Evolutionary conservation across 2,113 vertebrate genomes (phyloP).

Genomic region (Myrmecophaga tridactyla): DNA sequence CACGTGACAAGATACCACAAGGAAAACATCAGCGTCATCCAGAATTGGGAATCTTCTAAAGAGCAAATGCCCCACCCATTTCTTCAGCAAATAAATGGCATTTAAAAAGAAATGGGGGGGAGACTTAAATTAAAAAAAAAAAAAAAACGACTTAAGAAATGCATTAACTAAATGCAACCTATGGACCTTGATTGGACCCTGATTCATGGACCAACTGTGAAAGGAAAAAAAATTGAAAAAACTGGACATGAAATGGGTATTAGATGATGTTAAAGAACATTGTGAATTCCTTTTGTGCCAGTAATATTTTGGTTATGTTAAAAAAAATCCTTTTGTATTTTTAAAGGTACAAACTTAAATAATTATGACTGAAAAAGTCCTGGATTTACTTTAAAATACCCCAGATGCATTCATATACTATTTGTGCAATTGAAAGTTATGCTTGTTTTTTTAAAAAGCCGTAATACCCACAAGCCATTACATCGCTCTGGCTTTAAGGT

Average conservation of each 20-base stretch:
- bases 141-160: background rate
- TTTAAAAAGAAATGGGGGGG: background rate
- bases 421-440: background rate
- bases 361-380: background rate
- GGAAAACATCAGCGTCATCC: background rate
- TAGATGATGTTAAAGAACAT: background rate
- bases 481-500: background rate
- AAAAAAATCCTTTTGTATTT: background rate
- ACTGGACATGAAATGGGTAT: background rate
- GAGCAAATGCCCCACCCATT: background rate
- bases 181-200: background rate
- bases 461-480: background rate
- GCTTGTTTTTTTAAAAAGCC: background rate
- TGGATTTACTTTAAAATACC: background rate
- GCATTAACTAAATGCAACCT: background rate
- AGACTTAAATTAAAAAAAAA: too few species aligned
- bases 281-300: background rate
- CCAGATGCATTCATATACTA: background rate
- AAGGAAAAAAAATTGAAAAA: background rate
- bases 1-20: background rate
- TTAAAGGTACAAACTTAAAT: background rate
- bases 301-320: background rate
- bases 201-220: background rate
- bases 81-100: background rate
- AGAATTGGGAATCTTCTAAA: background rate